Percentiles rank a stretch among this genome's conserved stretches.
phyloP scores from a whole-genome alignment of 2,797 vertebrate genomes.

The Hapalemur alaotrensis region DNA sequence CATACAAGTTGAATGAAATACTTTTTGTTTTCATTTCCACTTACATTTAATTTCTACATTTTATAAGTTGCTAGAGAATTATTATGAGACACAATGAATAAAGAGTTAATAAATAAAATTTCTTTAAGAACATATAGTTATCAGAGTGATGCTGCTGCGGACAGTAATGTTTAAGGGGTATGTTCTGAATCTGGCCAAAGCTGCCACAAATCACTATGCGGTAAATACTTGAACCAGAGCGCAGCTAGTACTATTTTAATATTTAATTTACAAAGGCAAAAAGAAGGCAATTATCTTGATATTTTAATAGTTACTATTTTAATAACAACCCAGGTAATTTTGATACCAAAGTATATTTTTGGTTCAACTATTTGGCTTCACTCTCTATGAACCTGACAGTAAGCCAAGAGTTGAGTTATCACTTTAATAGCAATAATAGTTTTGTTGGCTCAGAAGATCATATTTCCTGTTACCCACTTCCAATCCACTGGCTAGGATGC shows the following conservation, averaged over 20 bases:
- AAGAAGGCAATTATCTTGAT: background rate
- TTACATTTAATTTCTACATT: background rate
- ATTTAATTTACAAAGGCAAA: background rate
- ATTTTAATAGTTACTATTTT: constrained; percentile 3
- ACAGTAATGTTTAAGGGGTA: background rate
- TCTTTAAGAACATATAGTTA: background rate
- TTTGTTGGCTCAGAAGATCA: background rate
- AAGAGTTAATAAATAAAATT: background rate
- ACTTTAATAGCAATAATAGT: too few species aligned
- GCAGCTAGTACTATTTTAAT: background rate
- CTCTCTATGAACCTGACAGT: background rate
- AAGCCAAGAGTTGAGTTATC: background rate
- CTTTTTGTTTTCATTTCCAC: background rate
- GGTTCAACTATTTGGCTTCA: background rate
- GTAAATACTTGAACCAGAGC: background rate
- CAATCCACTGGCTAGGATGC: background rate
- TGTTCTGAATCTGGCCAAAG: background rate
- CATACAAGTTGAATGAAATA: background rate
- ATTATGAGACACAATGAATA: background rate
- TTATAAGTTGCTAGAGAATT: background rate
- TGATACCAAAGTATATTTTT: background rate
- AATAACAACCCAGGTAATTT: background rate
- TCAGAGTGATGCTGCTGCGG: background rate
- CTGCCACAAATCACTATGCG: background rate
- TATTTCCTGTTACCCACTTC: background rate